Conservation (phyloP, 2,797 vertebrate genomes). For the Linurgus olivaceus region DNA sequence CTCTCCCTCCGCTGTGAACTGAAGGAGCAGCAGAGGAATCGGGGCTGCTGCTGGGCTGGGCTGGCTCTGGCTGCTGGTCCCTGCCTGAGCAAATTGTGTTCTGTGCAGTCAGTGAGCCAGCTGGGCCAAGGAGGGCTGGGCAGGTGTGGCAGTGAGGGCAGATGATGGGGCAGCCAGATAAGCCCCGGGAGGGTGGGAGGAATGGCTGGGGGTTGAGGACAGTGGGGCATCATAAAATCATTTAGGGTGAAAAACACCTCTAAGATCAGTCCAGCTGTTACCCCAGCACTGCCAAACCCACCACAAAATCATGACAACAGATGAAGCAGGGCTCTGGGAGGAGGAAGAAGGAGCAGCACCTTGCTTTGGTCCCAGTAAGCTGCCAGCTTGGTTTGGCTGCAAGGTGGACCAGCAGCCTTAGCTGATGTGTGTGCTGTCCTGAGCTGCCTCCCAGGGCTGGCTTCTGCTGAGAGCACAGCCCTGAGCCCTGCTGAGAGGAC, state of each 20-base stretch:
- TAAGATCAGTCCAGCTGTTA: background rate
- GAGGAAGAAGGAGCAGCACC: background rate
- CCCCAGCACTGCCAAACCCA: background rate
- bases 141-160: background rate
- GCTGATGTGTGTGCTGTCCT: background rate
- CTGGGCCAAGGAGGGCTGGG: background rate
- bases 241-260: background rate
- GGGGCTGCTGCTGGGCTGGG: rapidly evolving
- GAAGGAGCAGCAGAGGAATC: background rate
- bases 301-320: background rate
- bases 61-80: background rate
- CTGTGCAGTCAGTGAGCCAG: background rate
- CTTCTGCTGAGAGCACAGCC: background rate
- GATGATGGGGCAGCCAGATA: too few relatives aligned
- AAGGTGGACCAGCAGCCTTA: background rate
- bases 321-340: rapidly evolving
- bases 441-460: background rate
- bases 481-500: background rate
- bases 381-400: background rate
- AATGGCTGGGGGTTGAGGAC: rapidly evolving
- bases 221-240: background rate
- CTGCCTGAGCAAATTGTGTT: rapidly evolving
- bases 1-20: background rate
- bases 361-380: background rate
- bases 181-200: background rate